Conservation (phyloP, 2,113 vertebrate species). For the Gymnarchus niloticus region DNA sequence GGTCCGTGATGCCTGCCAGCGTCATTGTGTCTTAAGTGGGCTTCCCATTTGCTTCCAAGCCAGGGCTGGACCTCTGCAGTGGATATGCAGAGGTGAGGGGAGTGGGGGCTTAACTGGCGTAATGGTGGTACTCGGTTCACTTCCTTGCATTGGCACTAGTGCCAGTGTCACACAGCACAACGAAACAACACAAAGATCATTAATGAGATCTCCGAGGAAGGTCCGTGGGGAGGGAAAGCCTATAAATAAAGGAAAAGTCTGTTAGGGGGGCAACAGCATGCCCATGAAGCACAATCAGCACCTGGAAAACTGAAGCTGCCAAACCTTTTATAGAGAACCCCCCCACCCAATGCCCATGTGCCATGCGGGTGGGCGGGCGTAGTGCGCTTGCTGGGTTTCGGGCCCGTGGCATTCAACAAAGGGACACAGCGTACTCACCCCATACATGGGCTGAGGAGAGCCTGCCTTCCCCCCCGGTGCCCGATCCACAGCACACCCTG, state of each 20-base stretch:
- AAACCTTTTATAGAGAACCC: not conserved
- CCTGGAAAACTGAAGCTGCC: not conserved
- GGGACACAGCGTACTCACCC: too few relatives aligned
- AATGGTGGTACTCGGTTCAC: slow-evolving; percentile 44
- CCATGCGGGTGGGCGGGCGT: too few relatives aligned
- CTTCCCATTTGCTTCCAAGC: slow-evolving; percentile 36
- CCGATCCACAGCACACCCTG: too few relatives aligned
- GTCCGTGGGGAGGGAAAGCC: slow-evolving; percentile 25
- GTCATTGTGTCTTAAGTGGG: slow-evolving; percentile 37
- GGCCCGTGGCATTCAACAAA: too few relatives aligned
- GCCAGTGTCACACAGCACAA: slow-evolving; percentile 43
- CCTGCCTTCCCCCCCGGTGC: too few relatives aligned
- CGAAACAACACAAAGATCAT: slow-evolving; percentile 44
- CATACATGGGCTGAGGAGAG: too few relatives aligned
- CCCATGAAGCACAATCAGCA: not conserved
- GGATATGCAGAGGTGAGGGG: slow-evolving; percentile 16
- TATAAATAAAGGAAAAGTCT: too few relatives aligned
- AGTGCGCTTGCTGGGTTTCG: too few relatives aligned
- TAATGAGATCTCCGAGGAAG: slow-evolving; percentile 45
- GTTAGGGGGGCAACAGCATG: too few relatives aligned
- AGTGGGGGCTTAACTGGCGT: slow-evolving; percentile 42
- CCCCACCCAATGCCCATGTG: too few relatives aligned
- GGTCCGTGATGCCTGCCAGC: slow-evolving; percentile 4
- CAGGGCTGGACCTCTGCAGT: slow-evolving; percentile 33
- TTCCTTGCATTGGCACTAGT: slow-evolving; percentile 27